These are phyloP conservation scores for Lasioglossum leucozonium DNA, from an alignment of 2,888 invertebrate species.

Conservation along the genomic window DNA sequence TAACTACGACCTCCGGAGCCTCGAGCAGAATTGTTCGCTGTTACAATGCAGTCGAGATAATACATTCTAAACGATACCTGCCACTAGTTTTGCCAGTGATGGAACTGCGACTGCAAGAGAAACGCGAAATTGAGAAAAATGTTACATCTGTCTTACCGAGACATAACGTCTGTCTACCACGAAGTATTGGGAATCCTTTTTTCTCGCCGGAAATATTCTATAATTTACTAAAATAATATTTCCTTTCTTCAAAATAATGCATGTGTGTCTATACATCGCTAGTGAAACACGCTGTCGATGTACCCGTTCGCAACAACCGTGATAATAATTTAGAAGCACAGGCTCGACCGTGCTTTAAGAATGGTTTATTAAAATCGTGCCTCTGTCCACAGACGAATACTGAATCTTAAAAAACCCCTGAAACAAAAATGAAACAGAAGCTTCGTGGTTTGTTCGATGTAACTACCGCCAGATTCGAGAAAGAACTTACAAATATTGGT, in stretches of 20 bases:
- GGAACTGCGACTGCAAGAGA: neutral
- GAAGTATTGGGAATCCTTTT: neutral
- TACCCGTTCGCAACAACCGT: neutral
- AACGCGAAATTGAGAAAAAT: slow-evolving; percentile 1
- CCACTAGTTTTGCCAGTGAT: neutral
- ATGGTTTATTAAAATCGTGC: neutral
- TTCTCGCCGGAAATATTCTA: slow-evolving; percentile 29
- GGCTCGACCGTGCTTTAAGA: neutral
- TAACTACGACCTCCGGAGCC: neutral
- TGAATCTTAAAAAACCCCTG: neutral
- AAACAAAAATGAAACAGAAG: slow-evolving; percentile 1
- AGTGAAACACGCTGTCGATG: neutral
- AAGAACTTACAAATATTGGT: neutral
- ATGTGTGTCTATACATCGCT: slow-evolving; percentile 20
- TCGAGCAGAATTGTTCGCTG: neutral
- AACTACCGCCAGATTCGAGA: neutral
- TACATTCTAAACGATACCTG: neutral
- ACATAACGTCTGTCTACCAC: neutral
- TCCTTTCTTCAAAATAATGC: slow-evolving; percentile 27
- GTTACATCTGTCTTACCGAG: neutral
- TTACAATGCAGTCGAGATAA: neutral
- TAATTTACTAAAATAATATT: slow-evolving; percentile 41
- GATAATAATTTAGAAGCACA: neutral
- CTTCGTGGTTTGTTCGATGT: slow-evolving; percentile 1
- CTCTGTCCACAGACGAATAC: neutral